Conservation (phyloP, 2,797 vertebrate species). For the Halcyon badia region DNA sequence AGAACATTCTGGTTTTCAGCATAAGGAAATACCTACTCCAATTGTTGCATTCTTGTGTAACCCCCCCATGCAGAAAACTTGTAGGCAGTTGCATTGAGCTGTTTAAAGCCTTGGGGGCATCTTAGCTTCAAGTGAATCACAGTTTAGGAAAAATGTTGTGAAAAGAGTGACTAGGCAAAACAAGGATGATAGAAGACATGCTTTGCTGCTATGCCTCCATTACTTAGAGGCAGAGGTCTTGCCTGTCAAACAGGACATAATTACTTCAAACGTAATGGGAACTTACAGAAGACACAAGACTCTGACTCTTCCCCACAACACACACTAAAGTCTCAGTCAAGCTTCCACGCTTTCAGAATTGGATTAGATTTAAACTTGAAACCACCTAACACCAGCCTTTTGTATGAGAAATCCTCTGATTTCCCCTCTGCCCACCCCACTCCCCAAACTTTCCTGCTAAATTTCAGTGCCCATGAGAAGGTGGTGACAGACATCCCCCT, state of each 20-base stretch:
- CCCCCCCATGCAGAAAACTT: background rate
- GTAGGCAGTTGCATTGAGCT: background rate
- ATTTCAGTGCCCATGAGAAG: background rate
- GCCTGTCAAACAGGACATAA: background rate
- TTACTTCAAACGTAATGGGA: fast-evolving
- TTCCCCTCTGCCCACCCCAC: background rate
- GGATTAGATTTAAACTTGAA: background rate
- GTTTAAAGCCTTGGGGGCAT: background rate
- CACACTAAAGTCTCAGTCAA: background rate
- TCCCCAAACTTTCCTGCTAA: background rate
- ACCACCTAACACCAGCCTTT: background rate
- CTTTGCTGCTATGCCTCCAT: background rate
- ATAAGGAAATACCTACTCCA: background rate
- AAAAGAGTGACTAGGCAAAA: background rate
- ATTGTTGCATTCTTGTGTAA: background rate
- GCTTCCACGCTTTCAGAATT: background rate
- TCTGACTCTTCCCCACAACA: fast-evolving
- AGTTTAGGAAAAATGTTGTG: background rate
- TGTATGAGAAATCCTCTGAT: background rate
- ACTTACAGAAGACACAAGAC: background rate
- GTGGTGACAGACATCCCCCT: background rate
- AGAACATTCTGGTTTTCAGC: background rate
- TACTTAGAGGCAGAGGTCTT: background rate
- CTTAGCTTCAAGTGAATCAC: background rate
- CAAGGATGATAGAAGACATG: background rate